Evolutionary conservation across 2,888 invertebrate species (phyloP).

Genomic region (Troides aeacus): DNA sequence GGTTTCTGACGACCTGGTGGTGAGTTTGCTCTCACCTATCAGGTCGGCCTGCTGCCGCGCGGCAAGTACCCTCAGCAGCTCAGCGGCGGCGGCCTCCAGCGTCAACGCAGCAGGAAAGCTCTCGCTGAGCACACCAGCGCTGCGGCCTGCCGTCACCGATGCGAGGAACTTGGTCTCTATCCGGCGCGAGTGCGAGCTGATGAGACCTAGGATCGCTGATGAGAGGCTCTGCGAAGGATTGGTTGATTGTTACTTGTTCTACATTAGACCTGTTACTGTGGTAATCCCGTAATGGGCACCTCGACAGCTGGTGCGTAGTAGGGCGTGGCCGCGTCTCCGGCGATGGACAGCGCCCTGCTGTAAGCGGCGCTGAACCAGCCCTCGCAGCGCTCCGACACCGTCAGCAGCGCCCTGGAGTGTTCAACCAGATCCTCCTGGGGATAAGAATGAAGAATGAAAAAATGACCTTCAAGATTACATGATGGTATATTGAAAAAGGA

Average conservation of each 20-base stretch:
- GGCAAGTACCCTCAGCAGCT: conserved; percentile 46
- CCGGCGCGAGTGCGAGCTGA: conserved; percentile 56
- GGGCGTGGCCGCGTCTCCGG: conserved; percentile 51
- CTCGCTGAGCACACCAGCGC: conserved; percentile 55
- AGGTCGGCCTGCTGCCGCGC: conserved; percentile 35
- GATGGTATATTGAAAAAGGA: too few species aligned
- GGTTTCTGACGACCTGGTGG: too few species aligned
- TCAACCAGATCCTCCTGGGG: conserved; percentile 63
- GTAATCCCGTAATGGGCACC: conserved; percentile 39
- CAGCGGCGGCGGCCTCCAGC: conserved; percentile 50
- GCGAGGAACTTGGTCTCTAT: conserved; percentile 56
- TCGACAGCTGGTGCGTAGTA: conserved; percentile 59
- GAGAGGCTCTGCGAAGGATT: conserved; percentile 48
- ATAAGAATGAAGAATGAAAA: neutral
- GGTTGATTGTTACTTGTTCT: too few species aligned
- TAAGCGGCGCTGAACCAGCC: conserved; percentile 51
- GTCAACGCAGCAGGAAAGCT: conserved; percentile 59
- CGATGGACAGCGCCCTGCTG: conserved; percentile 51
- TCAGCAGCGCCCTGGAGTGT: conserved; percentile 52
- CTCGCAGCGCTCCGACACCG: conserved; percentile 53
- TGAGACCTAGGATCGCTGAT: conserved; percentile 44
- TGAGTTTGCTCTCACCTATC: conserved; percentile 40
- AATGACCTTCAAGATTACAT: too few species aligned
- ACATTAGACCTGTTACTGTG: too few species aligned
- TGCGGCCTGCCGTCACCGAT: conserved; percentile 41